phyloP scores from a whole-genome alignment of 1,140 invertebrate genomes.

The Pseudachorutes palmiensis region DNA sequence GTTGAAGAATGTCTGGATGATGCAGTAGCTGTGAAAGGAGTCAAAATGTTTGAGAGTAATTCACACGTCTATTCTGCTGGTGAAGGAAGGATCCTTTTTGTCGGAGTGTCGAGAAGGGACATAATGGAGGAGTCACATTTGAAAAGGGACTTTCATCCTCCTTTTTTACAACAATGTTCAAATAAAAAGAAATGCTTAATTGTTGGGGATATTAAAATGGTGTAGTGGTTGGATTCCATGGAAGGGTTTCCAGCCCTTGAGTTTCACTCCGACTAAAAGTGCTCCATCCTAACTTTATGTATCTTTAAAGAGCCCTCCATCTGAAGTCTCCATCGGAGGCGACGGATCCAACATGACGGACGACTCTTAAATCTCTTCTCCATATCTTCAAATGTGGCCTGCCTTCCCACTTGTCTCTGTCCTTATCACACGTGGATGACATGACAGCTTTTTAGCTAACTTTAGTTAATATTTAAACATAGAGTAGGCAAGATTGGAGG shows the following conservation, averaged over 20 bases:
- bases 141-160: not conserved
- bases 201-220: not conserved
- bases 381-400: too few species aligned
- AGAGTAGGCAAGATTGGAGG: not conserved
- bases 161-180: not conserved
- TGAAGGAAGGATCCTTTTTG: conserved; percentile 9
- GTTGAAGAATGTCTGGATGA: conserved; percentile 4
- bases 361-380: too few species aligned
- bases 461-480: conserved; percentile 11
- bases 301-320: not conserved
- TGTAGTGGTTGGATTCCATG: not conserved
- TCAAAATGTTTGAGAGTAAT: conserved; percentile 17
- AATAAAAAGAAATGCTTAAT: not conserved
- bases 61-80: conserved; percentile 2
- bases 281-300: not conserved
- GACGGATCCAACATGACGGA: too few species aligned
- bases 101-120: not conserved
- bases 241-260: not conserved
- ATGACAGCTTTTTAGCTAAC: conserved; percentile 5
- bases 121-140: not conserved
- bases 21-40: conserved; percentile 2
- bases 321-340: too few species aligned
- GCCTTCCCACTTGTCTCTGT: not conserved
- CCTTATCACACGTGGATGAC: not conserved
- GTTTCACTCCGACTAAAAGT: not conserved